Evolutionary conservation across 2,797 vertebrate genomes (phyloP), one percentile per base, ranked within the genome.

Genomic region (Cercopithecus petaurista): DNA sequence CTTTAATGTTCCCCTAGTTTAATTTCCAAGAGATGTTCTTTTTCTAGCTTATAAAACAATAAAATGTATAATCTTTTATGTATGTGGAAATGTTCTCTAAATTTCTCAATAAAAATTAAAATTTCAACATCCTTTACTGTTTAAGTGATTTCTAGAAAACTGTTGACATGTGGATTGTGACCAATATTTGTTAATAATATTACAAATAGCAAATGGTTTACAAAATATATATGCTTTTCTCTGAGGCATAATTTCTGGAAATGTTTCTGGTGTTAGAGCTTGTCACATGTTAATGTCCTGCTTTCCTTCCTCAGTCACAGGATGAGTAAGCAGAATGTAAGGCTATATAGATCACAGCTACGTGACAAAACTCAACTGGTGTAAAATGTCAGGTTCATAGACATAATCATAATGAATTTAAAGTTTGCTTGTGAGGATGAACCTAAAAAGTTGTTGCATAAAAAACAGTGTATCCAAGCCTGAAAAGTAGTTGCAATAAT

Each of bases 1-100:
- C 73, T 77, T 93, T 88, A 79, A 79, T 75, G 13, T 0, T 61
- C 2, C 21, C 0, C 52, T 89, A 36, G 0, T 61, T 96, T 14
- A 90, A 19, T 61, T 88, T 83, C 13, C 33, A 80, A 87, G 55
- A 77, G 4, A 75, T 67, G 12, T 36, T 22, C 52, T 3, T 73
- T 92, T 95, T 88, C 28, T 85, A 90, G 21, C 36, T 89, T 89
- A n/a, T 80, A 87, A 80, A 93, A 70, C 67, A 92, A 61, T 79
- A 90, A 73, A 61, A 8, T 1, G 7, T 39, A n/a, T 50, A 5
- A 73, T 39, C 82, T 80, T 84, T 14, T 41, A 81, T 12, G 41
- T 19, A 80, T 93, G 4, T 80, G 61, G 36, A 76, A 83, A 67
- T 50, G 7, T 75, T 72, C 88, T 59, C 0, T 55, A 41, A 93